Conservation (phyloP, 2,888 invertebrate species). For the Zeuzera pyrina region DNA sequence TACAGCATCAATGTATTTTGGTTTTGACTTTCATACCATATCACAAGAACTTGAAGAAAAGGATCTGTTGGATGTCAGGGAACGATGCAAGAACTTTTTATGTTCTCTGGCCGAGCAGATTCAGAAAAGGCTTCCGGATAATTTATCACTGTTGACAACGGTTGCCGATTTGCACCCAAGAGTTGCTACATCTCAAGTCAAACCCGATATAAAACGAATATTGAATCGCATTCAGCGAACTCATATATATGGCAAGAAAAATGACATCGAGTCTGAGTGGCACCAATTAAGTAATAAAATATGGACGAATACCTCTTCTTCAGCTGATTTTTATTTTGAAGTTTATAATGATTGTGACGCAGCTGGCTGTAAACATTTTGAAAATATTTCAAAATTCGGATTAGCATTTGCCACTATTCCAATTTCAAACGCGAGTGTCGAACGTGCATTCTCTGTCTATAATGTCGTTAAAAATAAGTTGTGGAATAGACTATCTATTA, state of each 20-base stretch:
- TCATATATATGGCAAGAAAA: slow-evolving; percentile 9
- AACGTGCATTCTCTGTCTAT: not conserved
- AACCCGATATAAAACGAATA: slow-evolving; percentile 9
- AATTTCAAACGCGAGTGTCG: not conserved
- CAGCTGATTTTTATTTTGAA: no score
- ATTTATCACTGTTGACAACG: slow-evolving; percentile 7
- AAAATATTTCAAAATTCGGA: no score
- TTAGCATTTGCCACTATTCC: no score
- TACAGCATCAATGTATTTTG: slow-evolving; percentile 21
- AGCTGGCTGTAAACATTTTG: no score
- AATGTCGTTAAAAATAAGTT: not conserved
- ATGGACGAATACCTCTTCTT: slow-evolving; percentile 1
- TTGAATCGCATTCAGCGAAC: slow-evolving; percentile 8
- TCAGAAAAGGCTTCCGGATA: slow-evolving; percentile 5
- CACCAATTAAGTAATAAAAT: slow-evolving; percentile 1
- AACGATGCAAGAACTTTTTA: slow-evolving; percentile 8
- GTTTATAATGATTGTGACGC: no score
- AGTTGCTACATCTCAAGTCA: slow-evolving; percentile 8
- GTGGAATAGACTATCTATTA: not conserved
- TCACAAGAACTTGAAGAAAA: slow-evolving; percentile 6
- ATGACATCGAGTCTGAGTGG: slow-evolving; percentile 9
- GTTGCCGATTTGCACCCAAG: slow-evolving; percentile 10
- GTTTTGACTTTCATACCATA: slow-evolving; percentile 18
- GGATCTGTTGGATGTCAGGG: slow-evolving; percentile 5
- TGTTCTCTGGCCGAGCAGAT: slow-evolving; percentile 5